Evolutionary conservation across 2,888 invertebrate genomes (phyloP), one percentile per base, ranked within the genome.

Genomic region (Drosophila macrospina): DNA sequence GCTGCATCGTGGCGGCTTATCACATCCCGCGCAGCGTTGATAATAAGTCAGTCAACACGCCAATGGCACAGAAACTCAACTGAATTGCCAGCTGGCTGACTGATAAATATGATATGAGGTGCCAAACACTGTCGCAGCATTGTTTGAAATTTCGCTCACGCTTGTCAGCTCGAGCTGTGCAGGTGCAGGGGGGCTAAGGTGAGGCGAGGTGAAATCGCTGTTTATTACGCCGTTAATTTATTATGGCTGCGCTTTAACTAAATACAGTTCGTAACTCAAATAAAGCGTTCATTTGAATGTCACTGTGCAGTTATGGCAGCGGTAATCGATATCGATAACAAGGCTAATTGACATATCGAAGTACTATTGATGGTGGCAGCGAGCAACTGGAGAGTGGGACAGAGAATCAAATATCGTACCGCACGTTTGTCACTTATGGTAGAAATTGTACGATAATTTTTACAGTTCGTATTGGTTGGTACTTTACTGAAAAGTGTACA

Each of bases 91-190:
- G 80, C 82, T 80, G 78, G 70, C 71, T 78, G 10, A 39, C 72
- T 80, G 83, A 82, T 85, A 70, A 82, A 72, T 66, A 45, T 83
- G 88, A 88, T 82, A 82, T 70, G 88, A 68, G 74, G 67, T 59
- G 67, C 44, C 48, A 56, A 67, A 67, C 74, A 57, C 55, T 42
- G 34, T 44, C 62, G 28, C 61, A 60, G 59, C 84, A 62, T 75
- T 86, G 78, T 59, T 86, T 80, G 41, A 51, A 50, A 81, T 82
- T 69, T 57, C 34, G 69, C 77, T 85, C 81, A 85, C 88, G 88
- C 26, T 54, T 42, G 24, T 41, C 45, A 15, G 39, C 13, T 10
- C 13, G 34, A 34, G 15, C 45, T 10, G 13, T 26, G n/a, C 45
- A 45, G 59, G 60, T 57, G 61, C 8, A 6, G 16, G 26, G 34